Conservation (phyloP, 2,888 invertebrate species). For the Tenthredo distinguenda region DNA sequence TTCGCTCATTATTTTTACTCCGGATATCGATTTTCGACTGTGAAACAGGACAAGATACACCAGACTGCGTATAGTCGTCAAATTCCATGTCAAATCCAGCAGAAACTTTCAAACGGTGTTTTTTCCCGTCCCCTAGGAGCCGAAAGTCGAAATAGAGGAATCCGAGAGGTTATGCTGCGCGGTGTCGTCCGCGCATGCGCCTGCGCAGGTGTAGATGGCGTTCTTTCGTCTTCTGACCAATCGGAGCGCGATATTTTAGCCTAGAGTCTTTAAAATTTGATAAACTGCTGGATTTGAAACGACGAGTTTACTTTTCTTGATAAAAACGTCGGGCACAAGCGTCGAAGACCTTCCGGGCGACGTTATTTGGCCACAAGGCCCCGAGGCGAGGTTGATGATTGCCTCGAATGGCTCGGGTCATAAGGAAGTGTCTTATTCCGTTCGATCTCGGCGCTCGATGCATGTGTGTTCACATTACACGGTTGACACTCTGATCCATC, state of each 20-base stretch:
- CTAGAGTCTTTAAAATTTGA: neutral
- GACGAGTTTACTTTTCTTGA: neutral
- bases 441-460: neutral
- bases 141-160: neutral
- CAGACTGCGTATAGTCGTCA: neutral
- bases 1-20: neutral
- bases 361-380: neutral
- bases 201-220: neutral
- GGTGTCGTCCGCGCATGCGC: neutral
- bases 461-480: neutral
- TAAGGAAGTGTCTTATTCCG: constrained; percentile 33
- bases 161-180: neutral
- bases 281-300: neutral
- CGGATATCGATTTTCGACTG: neutral
- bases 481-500: constrained; percentile 28
- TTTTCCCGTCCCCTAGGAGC: no score
- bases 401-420: neutral
- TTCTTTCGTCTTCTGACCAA: neutral
- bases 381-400: neutral
- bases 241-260: neutral
- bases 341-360: neutral
- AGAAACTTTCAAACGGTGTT: neutral
- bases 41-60: neutral
- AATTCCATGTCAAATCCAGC: neutral
- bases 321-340: neutral